phyloP scores from a whole-genome alignment of 2,113 vertebrate species.

The Colaptes auratus region DNA sequence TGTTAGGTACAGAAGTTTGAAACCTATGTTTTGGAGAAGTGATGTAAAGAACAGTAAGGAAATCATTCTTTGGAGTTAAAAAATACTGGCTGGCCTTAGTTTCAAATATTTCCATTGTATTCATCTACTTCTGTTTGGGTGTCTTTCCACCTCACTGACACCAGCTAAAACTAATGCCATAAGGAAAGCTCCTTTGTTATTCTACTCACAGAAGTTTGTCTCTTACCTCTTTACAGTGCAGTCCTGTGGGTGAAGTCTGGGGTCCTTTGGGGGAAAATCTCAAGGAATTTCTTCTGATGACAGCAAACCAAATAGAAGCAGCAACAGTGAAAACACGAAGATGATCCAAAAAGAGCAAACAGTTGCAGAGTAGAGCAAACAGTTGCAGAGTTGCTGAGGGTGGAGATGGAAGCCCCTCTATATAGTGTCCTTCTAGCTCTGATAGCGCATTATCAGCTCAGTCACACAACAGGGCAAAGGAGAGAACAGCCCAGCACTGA shows the following conservation, averaged over 20 bases:
- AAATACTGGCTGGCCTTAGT: not conserved
- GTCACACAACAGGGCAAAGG: constrained; percentile 47
- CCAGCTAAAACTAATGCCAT: not conserved
- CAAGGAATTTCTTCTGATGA: not conserved
- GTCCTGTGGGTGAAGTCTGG: not conserved
- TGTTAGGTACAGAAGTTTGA: not conserved
- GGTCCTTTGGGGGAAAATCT: not conserved
- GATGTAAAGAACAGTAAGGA: not conserved
- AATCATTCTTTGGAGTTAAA: not conserved
- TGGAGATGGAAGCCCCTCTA: constrained; percentile 22
- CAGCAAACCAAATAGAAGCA: not conserved
- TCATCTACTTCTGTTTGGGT: not conserved
- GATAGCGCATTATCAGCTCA: constrained; percentile 65
- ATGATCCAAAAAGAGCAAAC: not conserved
- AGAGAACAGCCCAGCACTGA: constrained; percentile 46
- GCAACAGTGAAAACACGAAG: not conserved
- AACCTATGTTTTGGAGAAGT: not conserved
- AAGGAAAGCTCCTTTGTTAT: not conserved
- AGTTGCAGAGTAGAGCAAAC: not conserved
- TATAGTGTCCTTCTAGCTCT: constrained; percentile 41
- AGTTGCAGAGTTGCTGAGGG: not conserved
- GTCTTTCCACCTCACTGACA: not conserved
- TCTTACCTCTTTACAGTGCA: constrained; percentile 67
- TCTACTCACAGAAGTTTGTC: not conserved
- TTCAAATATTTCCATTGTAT: not conserved